A percentile compares a stretch with the other conserved stretches of the same genome.
Conservation (phyloP, 2,888 invertebrate species). For the Coecobrya sp. region DNA sequence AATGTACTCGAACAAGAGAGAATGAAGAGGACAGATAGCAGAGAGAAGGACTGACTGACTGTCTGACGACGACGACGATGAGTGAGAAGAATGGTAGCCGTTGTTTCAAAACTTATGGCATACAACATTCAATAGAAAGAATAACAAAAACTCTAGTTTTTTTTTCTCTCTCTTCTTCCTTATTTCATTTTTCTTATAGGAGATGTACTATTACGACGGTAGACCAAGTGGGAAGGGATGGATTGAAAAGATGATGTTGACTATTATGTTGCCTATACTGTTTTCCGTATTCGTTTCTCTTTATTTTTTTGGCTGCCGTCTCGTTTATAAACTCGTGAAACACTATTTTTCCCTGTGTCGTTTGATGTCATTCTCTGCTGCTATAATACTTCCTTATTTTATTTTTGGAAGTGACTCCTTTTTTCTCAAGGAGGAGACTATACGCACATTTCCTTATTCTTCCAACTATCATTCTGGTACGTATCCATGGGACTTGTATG, state of each 20-base stretch:
- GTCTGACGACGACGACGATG: conserved; percentile 35
- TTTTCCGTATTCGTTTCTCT: not conserved
- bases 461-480: not conserved
- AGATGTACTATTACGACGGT: not conserved
- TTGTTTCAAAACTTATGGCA: conserved; percentile 12
- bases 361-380: conserved; percentile 19
- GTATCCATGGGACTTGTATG: not conserved
- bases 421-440: not conserved
- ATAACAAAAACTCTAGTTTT: not conserved
- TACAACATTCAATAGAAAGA: not conserved
- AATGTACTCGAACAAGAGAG: not conserved
- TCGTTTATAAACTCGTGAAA: not conserved
- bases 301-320: conserved; percentile 13
- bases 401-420: not conserved
- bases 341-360: conserved; percentile 28
- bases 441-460: not conserved
- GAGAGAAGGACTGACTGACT: not conserved
- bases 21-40: not conserved
- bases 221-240: not conserved
- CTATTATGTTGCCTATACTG: not conserved
- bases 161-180: conserved; percentile 32
- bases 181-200: conserved; percentile 9
- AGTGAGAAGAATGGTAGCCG: conserved; percentile 48
- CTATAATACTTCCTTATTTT: conserved; percentile 8
- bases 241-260: conserved; percentile 22